Percentiles rank a stretch among this genome's conserved stretches.
Evolutionary conservation across 2,888 invertebrate genomes (phyloP).

Genomic region (Cryptus armator): DNA sequence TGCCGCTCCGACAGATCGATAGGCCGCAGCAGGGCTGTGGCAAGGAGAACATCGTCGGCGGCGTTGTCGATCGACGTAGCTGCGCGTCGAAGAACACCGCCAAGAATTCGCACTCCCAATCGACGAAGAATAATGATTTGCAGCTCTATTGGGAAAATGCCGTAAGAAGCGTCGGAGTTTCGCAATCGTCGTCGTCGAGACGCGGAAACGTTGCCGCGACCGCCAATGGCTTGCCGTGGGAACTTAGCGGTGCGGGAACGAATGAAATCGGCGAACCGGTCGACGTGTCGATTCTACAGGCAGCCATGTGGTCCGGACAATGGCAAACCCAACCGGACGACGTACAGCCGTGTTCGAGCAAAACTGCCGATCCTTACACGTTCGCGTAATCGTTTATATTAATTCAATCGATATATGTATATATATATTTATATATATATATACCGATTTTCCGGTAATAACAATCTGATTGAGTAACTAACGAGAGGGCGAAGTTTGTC

Average conservation of each 20-base stretch:
- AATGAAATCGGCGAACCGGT: constrained; percentile 74
- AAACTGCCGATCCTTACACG: constrained; percentile 82
- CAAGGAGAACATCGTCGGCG: constrained; percentile 50
- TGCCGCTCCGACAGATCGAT: constrained; percentile 80
- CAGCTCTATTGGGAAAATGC: constrained; percentile 74
- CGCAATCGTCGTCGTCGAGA: constrained; percentile 51
- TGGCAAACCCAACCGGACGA: constrained; percentile 82
- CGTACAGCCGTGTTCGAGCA: constrained; percentile 84
- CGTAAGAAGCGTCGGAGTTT: constrained; percentile 52
- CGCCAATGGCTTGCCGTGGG: constrained; percentile 82
- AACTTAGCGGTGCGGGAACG: constrained; percentile 76
- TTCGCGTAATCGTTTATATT: constrained; percentile 76
- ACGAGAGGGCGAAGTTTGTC: background rate
- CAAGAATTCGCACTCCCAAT: constrained; percentile 72
- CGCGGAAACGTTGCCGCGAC: constrained; percentile 71
- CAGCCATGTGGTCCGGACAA: constrained; percentile 80
- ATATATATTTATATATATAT: background rate
- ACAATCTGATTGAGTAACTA: background rate
- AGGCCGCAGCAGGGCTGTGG: constrained; percentile 72
- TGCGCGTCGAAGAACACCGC: constrained; percentile 69
- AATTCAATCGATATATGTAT: background rate
- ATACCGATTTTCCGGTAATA: background rate
- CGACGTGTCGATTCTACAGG: constrained; percentile 76
- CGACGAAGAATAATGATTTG: constrained; percentile 76
- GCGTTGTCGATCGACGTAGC: constrained; percentile 48